Evolutionary conservation across 1,140 invertebrate species (phyloP).

Genomic region (Delia radicum): DNA sequence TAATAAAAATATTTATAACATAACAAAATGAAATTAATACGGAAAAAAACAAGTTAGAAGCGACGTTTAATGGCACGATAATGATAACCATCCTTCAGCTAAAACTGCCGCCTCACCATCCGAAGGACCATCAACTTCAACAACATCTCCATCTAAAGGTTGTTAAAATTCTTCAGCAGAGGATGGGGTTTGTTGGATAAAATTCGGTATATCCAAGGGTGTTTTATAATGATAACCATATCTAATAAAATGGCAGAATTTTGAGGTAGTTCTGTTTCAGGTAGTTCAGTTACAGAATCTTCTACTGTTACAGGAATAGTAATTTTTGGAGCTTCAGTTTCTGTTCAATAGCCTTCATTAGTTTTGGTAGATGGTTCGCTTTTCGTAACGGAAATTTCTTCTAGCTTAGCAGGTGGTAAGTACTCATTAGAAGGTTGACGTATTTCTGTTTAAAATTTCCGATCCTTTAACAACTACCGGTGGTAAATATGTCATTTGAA

Average conservation of each 20-base stretch:
- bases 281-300: background rate
- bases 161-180: constrained; percentile 46
- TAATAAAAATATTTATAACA: background rate
- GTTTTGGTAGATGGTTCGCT: background rate
- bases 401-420: background rate
- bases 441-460: background rate
- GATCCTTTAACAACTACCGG: background rate
- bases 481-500: constrained; percentile 3
- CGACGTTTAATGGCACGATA: constrained; percentile 44
- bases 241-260: constrained; percentile 39
- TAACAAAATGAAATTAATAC: background rate
- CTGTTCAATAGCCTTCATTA: background rate
- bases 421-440: background rate
- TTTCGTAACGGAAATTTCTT: background rate
- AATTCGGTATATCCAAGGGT: constrained; percentile 11
- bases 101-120: constrained; percentile 37
- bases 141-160: constrained; percentile 32
- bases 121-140: constrained; percentile 39
- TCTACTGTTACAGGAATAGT: background rate
- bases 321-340: background rate
- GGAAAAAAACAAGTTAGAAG: background rate
- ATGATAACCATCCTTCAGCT: constrained; percentile 47
- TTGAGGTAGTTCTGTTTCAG: background rate
- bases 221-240: constrained; percentile 44
- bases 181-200: background rate